Percentiles rank a stretch among this genome's conserved stretches.
Conservation (phyloP, 1,140 invertebrate species). For the Piezodorus guildinii region DNA sequence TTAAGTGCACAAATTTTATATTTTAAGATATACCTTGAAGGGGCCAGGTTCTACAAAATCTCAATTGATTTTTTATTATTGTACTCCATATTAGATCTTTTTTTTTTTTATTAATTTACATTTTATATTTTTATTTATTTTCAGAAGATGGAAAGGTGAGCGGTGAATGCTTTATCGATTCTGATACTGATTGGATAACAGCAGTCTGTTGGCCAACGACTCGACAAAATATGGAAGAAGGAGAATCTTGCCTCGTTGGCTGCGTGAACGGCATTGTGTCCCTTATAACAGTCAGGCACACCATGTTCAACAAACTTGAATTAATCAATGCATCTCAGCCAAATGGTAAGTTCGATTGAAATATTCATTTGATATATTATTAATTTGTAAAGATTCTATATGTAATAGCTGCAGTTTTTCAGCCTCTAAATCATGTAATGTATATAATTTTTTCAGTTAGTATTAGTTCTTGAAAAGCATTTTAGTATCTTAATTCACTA, state of each 20-base stretch:
- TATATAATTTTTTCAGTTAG: too few species aligned
- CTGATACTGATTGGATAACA: constrained; percentile 40
- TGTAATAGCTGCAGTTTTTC: too few species aligned
- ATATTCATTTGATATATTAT: not conserved
- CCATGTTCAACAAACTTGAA: constrained; percentile 32
- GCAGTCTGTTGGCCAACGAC: constrained; percentile 39
- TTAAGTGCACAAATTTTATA: too few species aligned
- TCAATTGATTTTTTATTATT: too few species aligned
- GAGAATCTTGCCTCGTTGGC: constrained; percentile 41
- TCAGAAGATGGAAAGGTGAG: constrained; percentile 19
- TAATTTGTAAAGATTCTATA: not conserved
- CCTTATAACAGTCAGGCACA: constrained; percentile 30
- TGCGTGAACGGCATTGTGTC: constrained; percentile 40
- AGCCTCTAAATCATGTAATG: too few species aligned
- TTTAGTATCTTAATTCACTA: constrained; percentile 3
- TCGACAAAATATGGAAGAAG: constrained; percentile 31
- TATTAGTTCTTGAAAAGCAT: constrained; percentile 9
- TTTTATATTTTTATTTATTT: constrained; percentile 1
- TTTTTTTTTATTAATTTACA: too few species aligned
- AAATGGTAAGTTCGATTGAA: constrained; percentile 33
- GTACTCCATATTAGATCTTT: too few species aligned
- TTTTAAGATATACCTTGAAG: too few species aligned
- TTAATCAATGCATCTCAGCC: constrained; percentile 36
- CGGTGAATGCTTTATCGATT: constrained; percentile 32
- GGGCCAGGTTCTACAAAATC: too few species aligned